phyloP scores from a whole-genome alignment of 2,113 vertebrate genomes.

The Salminus brasiliensis region DNA sequence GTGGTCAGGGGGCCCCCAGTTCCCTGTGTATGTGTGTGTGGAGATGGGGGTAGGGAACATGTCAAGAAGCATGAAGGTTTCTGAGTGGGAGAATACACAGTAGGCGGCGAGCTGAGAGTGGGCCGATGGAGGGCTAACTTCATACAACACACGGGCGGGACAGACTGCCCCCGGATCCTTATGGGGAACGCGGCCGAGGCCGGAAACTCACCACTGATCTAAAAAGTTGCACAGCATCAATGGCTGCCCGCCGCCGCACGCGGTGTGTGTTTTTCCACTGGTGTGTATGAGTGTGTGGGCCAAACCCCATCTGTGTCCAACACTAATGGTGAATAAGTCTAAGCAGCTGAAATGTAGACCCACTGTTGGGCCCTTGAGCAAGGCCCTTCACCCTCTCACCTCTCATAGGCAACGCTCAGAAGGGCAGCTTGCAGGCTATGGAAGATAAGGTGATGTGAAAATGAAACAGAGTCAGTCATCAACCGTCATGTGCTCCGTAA shows the following conservation, averaged over 20 bases:
- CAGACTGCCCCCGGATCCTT: not conserved
- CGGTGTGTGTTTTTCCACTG: too few relatives aligned
- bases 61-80: constrained; percentile 50
- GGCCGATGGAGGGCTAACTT: not conserved
- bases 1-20: constrained; percentile 54
- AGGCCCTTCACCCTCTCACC: too few relatives aligned
- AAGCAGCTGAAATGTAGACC: too few relatives aligned
- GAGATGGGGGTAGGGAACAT: constrained; percentile 55
- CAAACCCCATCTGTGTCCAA: too few relatives aligned
- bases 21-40: constrained; percentile 33
- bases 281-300: too few relatives aligned
- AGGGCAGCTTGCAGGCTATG: too few relatives aligned
- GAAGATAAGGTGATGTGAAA: not conserved
- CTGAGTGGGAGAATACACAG: constrained; percentile 43
- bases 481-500: not conserved
- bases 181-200: not conserved
- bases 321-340: too few relatives aligned
- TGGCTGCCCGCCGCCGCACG: too few relatives aligned
- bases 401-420: too few relatives aligned
- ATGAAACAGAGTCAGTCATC: not conserved
- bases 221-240: too few relatives aligned
- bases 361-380: too few relatives aligned
- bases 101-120: not conserved
- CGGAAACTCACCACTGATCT: too few relatives aligned
- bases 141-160: not conserved